phyloP scores from a whole-genome alignment of 2,797 vertebrate species.

The Molossus alvarezi region DNA sequence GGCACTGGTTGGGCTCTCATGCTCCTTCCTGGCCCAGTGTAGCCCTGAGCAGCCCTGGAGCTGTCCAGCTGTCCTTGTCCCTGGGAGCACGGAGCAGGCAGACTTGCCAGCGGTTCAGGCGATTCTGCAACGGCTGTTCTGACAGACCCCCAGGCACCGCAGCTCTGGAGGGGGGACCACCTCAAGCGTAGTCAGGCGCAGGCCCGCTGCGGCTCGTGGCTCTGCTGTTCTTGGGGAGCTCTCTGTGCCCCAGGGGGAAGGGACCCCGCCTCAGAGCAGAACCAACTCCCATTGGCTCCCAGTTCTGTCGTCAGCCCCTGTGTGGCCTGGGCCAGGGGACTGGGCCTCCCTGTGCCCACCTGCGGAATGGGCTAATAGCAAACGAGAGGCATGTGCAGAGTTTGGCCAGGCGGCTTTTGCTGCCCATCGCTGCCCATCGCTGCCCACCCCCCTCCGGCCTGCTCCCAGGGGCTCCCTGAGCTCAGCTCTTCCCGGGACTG shows the following conservation, averaged over 20 bases:
- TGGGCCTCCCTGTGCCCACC: not conserved
- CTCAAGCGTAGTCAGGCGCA: too few relatives aligned
- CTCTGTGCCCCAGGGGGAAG: not conserved
- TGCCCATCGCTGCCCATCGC: not conserved
- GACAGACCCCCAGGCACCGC: fast-evolving
- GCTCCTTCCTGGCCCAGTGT: not conserved
- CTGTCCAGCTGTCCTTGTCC: not conserved
- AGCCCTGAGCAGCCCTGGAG: not conserved
- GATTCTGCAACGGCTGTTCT: fast-evolving
- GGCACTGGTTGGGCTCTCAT: not conserved
- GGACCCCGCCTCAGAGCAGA: too few relatives aligned
- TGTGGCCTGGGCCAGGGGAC: not conserved
- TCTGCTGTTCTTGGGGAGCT: not conserved
- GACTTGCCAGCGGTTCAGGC: not conserved
- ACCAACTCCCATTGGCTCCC: not conserved
- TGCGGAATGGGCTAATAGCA: not conserved
- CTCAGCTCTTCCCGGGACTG: too few relatives aligned
- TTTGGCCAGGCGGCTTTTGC: not conserved
- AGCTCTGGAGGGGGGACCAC: not conserved
- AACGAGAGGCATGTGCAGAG: fast-evolving
- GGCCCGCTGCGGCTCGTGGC: too few relatives aligned
- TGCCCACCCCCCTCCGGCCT: not conserved
- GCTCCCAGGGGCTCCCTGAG: not conserved
- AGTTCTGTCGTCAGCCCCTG: not conserved
- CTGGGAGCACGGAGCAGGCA: too few relatives aligned